Evolutionary conservation across 1,140 invertebrate species (phyloP), one percentile per base, ranked within the genome.

Genomic region (Danaus plexippus): DNA sequence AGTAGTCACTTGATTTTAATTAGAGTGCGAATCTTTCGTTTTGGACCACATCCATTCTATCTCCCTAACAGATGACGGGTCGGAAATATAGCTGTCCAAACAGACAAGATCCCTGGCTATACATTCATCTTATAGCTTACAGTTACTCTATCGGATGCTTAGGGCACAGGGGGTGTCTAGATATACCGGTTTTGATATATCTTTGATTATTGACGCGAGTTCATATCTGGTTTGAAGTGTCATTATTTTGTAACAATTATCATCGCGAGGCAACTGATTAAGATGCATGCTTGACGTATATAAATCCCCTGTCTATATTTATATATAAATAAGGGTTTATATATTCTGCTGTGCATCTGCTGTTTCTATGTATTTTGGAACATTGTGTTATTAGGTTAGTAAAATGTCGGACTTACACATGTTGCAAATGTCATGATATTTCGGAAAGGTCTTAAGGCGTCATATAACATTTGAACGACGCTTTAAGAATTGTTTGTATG

Each of bases 81-180:
- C 71, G 73, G 77, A 83, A 80, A 83, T 78, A 79, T 79, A 74
- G 59, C 70, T 70, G 75, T 71, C 80, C 75, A 78, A 73, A 67
- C 51, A 75, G 59, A 73, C 69, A 65, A 76, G 80, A 76, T 45
- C 73, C 59, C 57, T 50, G 55, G 22, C 54, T 65, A 59, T 54
- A 71, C 70, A 74, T 80, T 77, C 67, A 75, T 71, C 66, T 67
- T 62, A 43, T 54, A 59, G 59, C 47, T 52, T 54, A 52, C 44
- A 18, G 46, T 53, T 46, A 61, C 44, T 43, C 47, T 54, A 58
- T 52, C 40, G 49, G 40, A 13, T 8, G n/a, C 11, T 41, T 41
- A 44, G 43, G 43, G 50, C 44, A 54, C 11, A 22, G 49, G 57
- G 63, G 9, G 57, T 64, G 52, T 63, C 69, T 51, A 54, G 13